Evolutionary conservation across 2,888 invertebrate species (phyloP), one percentile per base, ranked within the genome.

Genomic region (Therioaphis trifolii): DNA sequence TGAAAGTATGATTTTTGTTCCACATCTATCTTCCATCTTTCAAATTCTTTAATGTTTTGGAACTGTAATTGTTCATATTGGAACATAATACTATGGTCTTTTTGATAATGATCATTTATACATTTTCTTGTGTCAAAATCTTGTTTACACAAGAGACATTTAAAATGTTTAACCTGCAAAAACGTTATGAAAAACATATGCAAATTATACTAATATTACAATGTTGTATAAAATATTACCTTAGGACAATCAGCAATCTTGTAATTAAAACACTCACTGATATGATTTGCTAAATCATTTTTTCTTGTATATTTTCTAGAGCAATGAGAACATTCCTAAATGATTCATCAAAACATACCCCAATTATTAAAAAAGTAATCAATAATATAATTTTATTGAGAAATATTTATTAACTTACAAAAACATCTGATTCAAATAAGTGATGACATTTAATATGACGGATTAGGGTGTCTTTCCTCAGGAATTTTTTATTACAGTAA

Each of bases 1-100:
- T 58, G 74, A 52, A 29, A 7, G 35, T 27, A 35, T n/a, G 29
- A 52, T 68, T 66, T 24, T 21, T 40, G 43, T 77, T 86, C 86
- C 12, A 85, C 75, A 68, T 85, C 78, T n/a, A 49, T 84, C 49
- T 86, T 86, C 86, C 86, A 86, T 18, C 24, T 49, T 7, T 77
- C 43, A 79, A 86, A 86, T 21, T 86, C 85, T 12, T 85, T 85
- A 35, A 84, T 21, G 9, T 75, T 74, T 58, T 69, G 69, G 74
- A 86, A 86, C 21, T 85, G 77, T 35, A 84, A 72, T 35, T 84
- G 63, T 77, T 85, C 85, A 49, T 58, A 58, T 18, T 9, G 14
- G 21, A 82, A 71, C 0, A 11, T 15, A 29, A 82, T 40, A 2
- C 46, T 43, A 11, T 82, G 72, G 9, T 82, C 12, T 18, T 61